Evolutionary conservation across 2,797 vertebrate species (phyloP).

Genomic region (Gymnoscopelus microlampas): DNA sequence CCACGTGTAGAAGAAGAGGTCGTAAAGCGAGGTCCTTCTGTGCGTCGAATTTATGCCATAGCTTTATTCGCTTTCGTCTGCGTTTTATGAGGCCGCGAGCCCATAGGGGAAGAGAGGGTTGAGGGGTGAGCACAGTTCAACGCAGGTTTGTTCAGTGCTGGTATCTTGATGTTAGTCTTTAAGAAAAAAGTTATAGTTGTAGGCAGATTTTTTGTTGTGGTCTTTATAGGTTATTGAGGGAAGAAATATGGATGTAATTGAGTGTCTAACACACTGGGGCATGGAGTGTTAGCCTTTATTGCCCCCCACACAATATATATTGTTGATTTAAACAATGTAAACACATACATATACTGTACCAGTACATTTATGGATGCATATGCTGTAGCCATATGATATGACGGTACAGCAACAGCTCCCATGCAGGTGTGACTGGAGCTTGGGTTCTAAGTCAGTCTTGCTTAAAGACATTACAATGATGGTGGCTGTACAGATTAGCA

Average conservation of each 20-base stretch:
- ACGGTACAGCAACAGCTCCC: no score
- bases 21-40: constrained; percentile 57
- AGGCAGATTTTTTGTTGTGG: background rate
- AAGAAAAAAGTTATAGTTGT: background rate
- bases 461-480: no score
- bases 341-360: no score
- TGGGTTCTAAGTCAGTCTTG: no score
- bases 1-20: constrained; percentile 48
- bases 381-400: no score
- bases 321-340: background rate
- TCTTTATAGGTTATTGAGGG: background rate
- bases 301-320: background rate
- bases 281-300: background rate
- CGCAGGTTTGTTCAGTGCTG: constrained; percentile 19
- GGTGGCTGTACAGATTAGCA: no score
- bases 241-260: constrained; percentile 1
- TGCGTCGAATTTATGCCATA: constrained; percentile 51
- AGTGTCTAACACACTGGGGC: background rate
- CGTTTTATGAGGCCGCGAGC: constrained; percentile 49
- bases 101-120: constrained; percentile 28
- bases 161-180: background rate
- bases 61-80: constrained; percentile 54
- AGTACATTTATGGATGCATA: no score
- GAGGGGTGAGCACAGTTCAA: constrained; percentile 8
- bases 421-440: no score